Evolutionary conservation across 2,113 vertebrate species (phyloP), one percentile per base, ranked within the genome.

Genomic region (Quiscalus mexicanus): DNA sequence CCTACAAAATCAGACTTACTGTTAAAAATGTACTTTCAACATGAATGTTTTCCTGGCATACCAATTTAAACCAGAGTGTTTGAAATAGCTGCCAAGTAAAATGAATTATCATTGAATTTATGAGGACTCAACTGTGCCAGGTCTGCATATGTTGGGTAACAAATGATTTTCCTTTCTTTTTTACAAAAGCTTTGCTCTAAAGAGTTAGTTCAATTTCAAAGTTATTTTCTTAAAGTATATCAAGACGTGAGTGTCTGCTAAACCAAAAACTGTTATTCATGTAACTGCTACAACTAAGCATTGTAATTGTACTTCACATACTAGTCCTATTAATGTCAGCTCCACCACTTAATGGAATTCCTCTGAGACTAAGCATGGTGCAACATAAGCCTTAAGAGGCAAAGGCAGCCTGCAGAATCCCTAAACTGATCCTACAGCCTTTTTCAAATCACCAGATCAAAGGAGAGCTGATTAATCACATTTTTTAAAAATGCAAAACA

Each of bases 51-150:
- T 95, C 65, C 89, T 98, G 96, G 96, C 90, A 94, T 78, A 91
- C 33, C 44, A 84, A 71, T 93, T 95, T 97, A 96, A 93, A 78
- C 45, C 74, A 86, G 90, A 96, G 90, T 47, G 80, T 96, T 94
- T 98, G 89, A 97, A 96, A 97, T 78, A 89, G 80, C 62, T 98
- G 97, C 97, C 97, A 98, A 97, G 55, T 83, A 97, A 98, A 99
- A 98, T 95, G 97, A 92, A 98, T 98, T 98, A 98, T 78, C 64
- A 87, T 90, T 97, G 81, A 96, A 96, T 95, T 97, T 95, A 88
- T 89, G 96, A 95, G 84, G 90, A 93, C 68, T 94, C 83, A 92
- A 27, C 75, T 71, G 70, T 75, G 78, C 87, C 85, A 97, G 76
- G 71, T 84, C 69, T 93, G 76, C 62, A 64, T 87, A 92, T 81